These are phyloP conservation scores for Didymodactylos carnosus DNA, from an alignment of 2,888 invertebrate genomes.

Conservation along the genomic window DNA sequence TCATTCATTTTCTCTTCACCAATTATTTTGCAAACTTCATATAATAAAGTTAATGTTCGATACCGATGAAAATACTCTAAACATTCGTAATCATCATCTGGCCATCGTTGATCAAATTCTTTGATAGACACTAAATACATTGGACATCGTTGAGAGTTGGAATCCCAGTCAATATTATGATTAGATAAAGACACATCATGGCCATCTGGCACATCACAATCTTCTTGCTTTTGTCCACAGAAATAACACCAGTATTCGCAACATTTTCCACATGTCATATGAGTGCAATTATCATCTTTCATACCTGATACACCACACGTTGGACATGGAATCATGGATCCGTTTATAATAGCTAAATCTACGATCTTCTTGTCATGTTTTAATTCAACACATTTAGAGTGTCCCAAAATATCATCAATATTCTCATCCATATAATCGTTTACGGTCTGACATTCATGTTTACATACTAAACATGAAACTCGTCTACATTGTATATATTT, in stretches of 20 bases:
- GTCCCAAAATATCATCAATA: neutral
- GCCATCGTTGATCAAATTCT: neutral
- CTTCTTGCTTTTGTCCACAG: neutral
- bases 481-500: neutral
- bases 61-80: neutral
- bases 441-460: neutral
- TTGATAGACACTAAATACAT: neutral
- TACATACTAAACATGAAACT: neutral
- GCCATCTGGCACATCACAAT: neutral
- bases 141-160: neutral
- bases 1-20: neutral
- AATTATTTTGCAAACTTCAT: neutral
- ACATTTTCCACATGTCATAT: neutral
- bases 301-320: neutral
- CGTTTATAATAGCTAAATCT: neutral
- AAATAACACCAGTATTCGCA: neutral
- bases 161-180: neutral
- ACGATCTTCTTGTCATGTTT: neutral
- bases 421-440: neutral
- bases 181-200: neutral
- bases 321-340: neutral
- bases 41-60: neutral
- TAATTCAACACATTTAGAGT: neutral
- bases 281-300: neutral
- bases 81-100: neutral